A percentile compares a stretch with the other conserved stretches of the same genome.
Conservation (phyloP, 2,113 vertebrate species). For the Cromileptes altivelis region DNA sequence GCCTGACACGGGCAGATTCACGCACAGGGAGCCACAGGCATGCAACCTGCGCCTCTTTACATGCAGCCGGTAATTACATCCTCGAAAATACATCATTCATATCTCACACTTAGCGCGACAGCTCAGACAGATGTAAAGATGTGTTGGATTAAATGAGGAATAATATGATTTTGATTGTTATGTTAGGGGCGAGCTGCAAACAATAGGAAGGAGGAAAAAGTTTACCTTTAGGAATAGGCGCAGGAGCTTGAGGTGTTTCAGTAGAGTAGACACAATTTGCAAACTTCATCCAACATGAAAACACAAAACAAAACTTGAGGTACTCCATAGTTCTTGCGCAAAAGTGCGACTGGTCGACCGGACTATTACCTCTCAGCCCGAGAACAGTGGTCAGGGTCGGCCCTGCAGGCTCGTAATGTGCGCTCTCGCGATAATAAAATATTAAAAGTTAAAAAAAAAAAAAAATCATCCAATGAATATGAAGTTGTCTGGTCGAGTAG, state of each 20-base stretch:
- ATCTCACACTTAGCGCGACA: not conserved
- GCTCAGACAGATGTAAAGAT: not conserved
- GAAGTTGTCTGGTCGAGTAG: conserved; percentile 3
- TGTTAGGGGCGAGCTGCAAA: not conserved
- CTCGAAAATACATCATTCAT: not conserved
- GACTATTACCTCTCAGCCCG: conserved; percentile 20
- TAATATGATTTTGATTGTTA: not conserved
- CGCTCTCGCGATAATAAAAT: conserved; percentile 75
- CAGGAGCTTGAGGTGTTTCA: conserved; percentile 52
- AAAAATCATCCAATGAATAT: not conserved
- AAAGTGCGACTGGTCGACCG: conserved; percentile 12
- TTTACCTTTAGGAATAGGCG: conserved; percentile 85
- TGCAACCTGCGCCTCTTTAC: conserved; percentile 35
- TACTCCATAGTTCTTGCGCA: conserved; percentile 60
- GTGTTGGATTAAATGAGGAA: not conserved
- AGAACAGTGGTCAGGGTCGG: conserved; percentile 31
- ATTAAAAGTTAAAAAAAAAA: not conserved
- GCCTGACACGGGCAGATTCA: conserved; percentile 7
- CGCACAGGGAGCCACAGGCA: conserved; percentile 33
- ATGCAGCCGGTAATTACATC: conserved; percentile 7
- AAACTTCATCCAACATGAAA: conserved; percentile 66
- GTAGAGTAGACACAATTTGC: conserved; percentile 45
- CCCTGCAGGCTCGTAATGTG: conserved; percentile 25
- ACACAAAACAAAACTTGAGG: conserved; percentile 65
- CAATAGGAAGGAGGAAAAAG: not conserved